Percentiles rank a stretch among this genome's conserved stretches.
Conservation (phyloP, 2,797 vertebrate species). For the Semotilus atromaculatus region DNA sequence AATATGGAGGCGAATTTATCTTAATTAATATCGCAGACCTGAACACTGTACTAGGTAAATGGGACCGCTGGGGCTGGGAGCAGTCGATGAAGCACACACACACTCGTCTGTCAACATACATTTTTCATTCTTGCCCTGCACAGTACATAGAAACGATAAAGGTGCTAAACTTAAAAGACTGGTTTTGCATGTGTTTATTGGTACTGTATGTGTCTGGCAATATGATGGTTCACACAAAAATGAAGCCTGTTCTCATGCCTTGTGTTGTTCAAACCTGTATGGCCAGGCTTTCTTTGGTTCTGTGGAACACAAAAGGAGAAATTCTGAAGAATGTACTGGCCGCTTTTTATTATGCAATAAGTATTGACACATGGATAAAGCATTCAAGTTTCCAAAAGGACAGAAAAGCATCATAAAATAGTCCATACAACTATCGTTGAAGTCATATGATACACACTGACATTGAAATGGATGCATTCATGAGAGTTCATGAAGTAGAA, state of each 20-base stretch:
- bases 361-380: not conserved
- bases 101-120: conserved; percentile 56
- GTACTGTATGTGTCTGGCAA: not conserved
- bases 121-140: conserved; percentile 55
- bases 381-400: not conserved
- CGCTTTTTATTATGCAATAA: not conserved
- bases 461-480: not conserved
- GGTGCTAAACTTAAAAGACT: conserved; percentile 20
- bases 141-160: conserved; percentile 43
- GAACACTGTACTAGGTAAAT: conserved; percentile 85
- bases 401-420: not conserved
- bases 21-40: conserved; percentile 97
- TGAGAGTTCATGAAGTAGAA: not conserved
- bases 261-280: not conserved
- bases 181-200: not conserved
- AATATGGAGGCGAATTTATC: conserved; percentile 94
- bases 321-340: not conserved
- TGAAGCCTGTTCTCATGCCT: not conserved
- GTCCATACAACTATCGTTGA: not conserved
- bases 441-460: not conserved
- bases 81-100: conserved; percentile 44
- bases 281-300: not conserved
- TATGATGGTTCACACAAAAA: not conserved
- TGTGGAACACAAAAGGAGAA: not conserved
- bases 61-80: conserved; percentile 75